Percentiles rank a stretch among this genome's conserved stretches.
phyloP scores from a whole-genome alignment of 2,888 invertebrate genomes.

The Drosophila monieri region DNA sequence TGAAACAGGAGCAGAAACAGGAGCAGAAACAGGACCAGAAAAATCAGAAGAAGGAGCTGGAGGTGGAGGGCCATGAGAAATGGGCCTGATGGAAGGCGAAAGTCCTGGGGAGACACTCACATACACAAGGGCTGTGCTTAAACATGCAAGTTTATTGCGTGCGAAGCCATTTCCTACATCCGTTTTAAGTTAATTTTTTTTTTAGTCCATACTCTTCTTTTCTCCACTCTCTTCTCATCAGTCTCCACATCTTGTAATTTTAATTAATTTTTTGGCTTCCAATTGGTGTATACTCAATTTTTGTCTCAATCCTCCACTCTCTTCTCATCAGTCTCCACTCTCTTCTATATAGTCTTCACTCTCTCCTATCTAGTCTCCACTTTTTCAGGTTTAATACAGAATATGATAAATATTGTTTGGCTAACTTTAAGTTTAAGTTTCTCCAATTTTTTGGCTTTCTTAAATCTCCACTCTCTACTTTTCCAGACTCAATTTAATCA shows the following conservation, averaged over 20 bases:
- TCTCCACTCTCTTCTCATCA: too few relatives aligned
- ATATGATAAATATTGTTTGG: too few relatives aligned
- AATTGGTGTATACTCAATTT: not conserved
- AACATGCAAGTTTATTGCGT: constrained; percentile 50
- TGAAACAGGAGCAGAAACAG: not conserved
- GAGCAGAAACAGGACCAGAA: not conserved
- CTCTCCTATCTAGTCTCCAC: not conserved
- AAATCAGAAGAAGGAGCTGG: not conserved
- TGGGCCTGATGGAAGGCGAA: constrained; percentile 4
- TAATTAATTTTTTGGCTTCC: constrained; percentile 38
- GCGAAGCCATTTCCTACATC: not conserved
- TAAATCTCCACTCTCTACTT: not conserved
- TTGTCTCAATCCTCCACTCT: not conserved
- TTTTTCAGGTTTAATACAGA: too few relatives aligned
- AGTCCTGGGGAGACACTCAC: not conserved
- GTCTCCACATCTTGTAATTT: constrained; percentile 27
- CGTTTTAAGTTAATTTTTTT: constrained; percentile 9
- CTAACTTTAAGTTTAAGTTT: too few relatives aligned
- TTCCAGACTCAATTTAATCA: not conserved
- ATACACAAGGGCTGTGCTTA: constrained; percentile 39
- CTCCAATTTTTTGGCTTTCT: too few relatives aligned
- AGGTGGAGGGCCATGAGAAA: not conserved
- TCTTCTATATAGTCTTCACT: not conserved
- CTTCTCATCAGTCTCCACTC: not conserved
- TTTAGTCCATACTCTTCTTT: too few relatives aligned